Evolutionary conservation across 2,797 vertebrate species (phyloP).

Genomic region (Xenops minutus): DNA sequence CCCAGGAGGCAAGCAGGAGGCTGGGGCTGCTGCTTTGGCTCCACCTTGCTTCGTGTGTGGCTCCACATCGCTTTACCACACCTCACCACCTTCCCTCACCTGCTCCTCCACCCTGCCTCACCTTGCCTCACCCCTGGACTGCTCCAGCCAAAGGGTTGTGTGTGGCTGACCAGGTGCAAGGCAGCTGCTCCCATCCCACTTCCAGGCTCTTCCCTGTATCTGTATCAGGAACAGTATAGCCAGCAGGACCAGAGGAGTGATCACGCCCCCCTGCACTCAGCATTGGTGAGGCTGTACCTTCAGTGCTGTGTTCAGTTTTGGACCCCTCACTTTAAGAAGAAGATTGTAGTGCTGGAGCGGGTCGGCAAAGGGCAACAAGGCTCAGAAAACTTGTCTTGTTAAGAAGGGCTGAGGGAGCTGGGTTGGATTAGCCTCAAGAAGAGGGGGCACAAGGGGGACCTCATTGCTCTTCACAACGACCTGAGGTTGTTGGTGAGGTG

Average conservation of each 20-base stretch:
- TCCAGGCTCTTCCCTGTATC: not conserved
- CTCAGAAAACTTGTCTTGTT: not conserved
- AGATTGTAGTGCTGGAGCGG: not conserved
- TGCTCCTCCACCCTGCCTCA: accelerated
- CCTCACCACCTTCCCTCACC: not conserved
- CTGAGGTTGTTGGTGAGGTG: not conserved
- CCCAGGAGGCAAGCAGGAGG: not conserved
- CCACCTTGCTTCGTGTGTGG: accelerated
- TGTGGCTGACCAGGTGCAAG: not conserved
- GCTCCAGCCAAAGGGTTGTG: not conserved
- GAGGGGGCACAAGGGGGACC: too few relatives aligned
- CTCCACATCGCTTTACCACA: not conserved
- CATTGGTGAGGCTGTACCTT: not conserved
- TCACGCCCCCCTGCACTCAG: accelerated
- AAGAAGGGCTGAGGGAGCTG: not conserved
- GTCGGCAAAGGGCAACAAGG: not conserved
- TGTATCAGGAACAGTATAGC: not conserved
- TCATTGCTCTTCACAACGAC: not conserved
- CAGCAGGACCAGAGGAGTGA: not conserved
- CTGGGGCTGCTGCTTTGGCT: not conserved
- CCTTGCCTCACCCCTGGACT: accelerated
- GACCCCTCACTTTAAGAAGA: not conserved
- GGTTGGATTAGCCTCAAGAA: not conserved
- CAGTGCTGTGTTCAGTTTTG: not conserved
- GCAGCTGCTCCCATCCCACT: not conserved